Base-by-base conservation (phyloP, 2,113 vertebrate species). In the Antigone vipio region DNA sequence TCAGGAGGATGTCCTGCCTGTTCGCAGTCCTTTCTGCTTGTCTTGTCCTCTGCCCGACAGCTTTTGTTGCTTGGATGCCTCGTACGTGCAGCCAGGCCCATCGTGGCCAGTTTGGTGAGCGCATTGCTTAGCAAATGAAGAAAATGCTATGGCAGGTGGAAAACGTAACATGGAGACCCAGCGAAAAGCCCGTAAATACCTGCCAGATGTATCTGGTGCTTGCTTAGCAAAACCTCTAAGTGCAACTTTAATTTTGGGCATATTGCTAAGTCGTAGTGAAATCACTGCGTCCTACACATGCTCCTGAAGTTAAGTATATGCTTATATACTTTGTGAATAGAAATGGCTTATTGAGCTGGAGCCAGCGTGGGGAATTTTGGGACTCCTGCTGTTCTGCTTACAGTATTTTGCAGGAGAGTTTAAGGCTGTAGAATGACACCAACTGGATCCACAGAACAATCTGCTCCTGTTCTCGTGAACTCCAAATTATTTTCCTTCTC, bases 401-500 rank as follows among this genome's bases (percentile, higher is more conserved):
- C 64, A 72, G 76, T 91, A 58, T 93, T 97, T 97, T 95, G 44
- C 64, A 68, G 88, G 88, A 96, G 85, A 92, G 64, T 95, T 93
- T 96, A 91, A 91, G 95, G 27, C 82, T 95, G 82, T 64, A 80
- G 96, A 95, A 96, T 82, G 90, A 93, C 73, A 96, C 96, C 97
- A 97, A 93, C 93, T 96, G 94, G 85, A 95, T 88, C 75, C 40
- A 52, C 44, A 81, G 95, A 96, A 97, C 93, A 96, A 92, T 95
- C 96, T 96, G 95, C 93, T 96, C 64, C 80, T 88, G 71, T 96
- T 96, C 95, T 83, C 24, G 6, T 89, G 88, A 96, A 93, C 92
- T 97, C 91, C 83, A 91, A 91, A 86, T 95, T 96, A 96, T 96
- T 96, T 91, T 96, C 86, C 68, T 96, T 97, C 91, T 95, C 96